Evolutionary conservation across 2,888 invertebrate genomes (phyloP).

Genomic region (Patella ulyssiponensis): DNA sequence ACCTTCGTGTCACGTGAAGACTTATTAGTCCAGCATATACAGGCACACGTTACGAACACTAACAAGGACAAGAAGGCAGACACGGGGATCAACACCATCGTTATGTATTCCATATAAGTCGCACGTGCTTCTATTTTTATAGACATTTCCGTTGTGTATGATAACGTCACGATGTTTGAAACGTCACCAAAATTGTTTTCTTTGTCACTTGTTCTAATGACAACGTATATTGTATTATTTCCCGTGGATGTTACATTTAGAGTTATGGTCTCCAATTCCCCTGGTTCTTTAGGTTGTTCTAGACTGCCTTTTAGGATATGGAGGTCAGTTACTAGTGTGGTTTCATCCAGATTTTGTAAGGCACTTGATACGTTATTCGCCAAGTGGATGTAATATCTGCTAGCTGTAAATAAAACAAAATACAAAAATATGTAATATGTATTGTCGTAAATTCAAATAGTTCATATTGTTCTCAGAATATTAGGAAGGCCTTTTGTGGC

Average conservation of each 20-base stretch:
- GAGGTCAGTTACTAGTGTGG: constrained; percentile 1
- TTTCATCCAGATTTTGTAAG: constrained; percentile 13
- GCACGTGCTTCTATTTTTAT: constrained; percentile 20
- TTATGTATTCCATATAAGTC: constrained; percentile 22
- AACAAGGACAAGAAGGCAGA: constrained; percentile 26
- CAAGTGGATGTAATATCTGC: constrained; percentile 31
- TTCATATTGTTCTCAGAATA: neutral
- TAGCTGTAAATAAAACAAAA: constrained; percentile 23
- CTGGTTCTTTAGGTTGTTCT: constrained; percentile 20
- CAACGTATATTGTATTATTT: constrained; percentile 36
- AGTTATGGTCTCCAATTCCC: constrained; percentile 23
- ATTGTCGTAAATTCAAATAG: neutral
- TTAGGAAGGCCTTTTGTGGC: neutral
- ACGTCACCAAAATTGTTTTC: constrained; percentile 37
- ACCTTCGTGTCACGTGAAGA: constrained; percentile 12
- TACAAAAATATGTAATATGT: neutral
- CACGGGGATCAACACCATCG: constrained; percentile 26
- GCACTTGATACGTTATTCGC: constrained; percentile 29
- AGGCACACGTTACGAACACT: constrained; percentile 17
- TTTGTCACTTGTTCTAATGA: constrained; percentile 39
- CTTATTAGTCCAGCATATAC: constrained; percentile 23
- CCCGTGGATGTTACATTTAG: constrained; percentile 20
- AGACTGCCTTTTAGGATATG: constrained; percentile 17
- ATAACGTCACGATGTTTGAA: constrained; percentile 45
- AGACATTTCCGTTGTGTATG: constrained; percentile 31